Evolutionary conservation across 2,797 vertebrate species (phyloP).

Genomic region (Tolypeutes matacus): DNA sequence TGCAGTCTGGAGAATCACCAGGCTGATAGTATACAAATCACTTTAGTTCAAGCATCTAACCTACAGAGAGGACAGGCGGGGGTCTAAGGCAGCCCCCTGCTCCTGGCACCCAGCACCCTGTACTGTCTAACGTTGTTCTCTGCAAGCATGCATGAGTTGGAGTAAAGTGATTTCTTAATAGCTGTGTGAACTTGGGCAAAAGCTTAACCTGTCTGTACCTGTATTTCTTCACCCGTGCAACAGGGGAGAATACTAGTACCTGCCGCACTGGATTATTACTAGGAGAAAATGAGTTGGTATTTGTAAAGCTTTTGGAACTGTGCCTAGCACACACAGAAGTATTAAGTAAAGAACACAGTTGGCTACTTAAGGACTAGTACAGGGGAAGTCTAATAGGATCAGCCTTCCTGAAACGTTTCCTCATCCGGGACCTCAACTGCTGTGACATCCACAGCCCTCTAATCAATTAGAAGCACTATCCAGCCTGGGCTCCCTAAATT

Average conservation of each 20-base stretch:
- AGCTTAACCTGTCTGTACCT: neutral
- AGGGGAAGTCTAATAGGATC: neutral
- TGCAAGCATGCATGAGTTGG: neutral
- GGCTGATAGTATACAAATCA: neutral
- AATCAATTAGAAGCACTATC: neutral
- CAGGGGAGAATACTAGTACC: neutral
- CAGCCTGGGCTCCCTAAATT: neutral
- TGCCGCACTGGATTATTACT: neutral
- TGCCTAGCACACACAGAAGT: neutral
- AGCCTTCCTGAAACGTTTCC: neutral
- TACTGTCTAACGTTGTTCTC: neutral
- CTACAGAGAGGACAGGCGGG: neutral
- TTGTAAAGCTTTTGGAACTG: neutral
- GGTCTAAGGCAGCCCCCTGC: neutral
- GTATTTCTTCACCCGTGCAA: neutral
- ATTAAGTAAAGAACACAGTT: neutral
- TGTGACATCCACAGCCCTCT: neutral
- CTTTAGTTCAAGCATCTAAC: neutral
- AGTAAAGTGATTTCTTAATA: neutral
- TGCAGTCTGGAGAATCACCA: neutral
- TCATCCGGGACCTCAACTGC: slow-evolving; percentile 20
- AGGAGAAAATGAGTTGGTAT: neutral
- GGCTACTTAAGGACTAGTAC: neutral
- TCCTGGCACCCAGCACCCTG: no score
- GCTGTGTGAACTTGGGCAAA: neutral